phyloP scores from a whole-genome alignment of 53 echinoderm and acorn worm species.

The Antedon mediterranea region DNA sequence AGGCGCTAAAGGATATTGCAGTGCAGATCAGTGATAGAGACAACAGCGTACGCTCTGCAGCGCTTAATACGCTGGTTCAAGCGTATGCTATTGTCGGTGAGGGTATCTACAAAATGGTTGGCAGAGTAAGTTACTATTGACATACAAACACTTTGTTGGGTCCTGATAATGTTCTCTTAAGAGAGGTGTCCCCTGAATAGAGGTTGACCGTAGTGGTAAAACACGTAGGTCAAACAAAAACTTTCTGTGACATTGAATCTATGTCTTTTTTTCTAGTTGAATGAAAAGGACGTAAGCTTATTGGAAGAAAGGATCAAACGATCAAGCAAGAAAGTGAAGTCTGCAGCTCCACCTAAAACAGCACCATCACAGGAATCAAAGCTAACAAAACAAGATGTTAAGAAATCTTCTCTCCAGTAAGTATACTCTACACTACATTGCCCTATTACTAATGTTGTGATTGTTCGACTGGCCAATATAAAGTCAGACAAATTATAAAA shows the following conservation, averaged over 20 bases:
- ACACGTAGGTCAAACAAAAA: too few species aligned
- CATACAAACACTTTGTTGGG: too few species aligned
- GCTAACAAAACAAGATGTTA: slow-evolving; percentile 27
- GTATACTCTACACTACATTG: slow-evolving; percentile 23
- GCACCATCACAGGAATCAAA: slow-evolving; percentile 13
- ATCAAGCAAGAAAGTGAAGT: slow-evolving; percentile 46
- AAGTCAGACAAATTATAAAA: too few species aligned
- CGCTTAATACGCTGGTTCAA: slow-evolving; percentile 83
- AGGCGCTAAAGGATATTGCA: slow-evolving; percentile 77
- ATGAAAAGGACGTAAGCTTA: slow-evolving; percentile 78
- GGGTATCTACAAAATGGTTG: slow-evolving; percentile 76
- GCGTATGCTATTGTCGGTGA: slow-evolving; percentile 67
- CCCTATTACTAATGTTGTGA: too few species aligned
- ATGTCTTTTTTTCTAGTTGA: slow-evolving; percentile 27
- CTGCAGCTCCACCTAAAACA: slow-evolving; percentile 5
- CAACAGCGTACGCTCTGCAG: slow-evolving; percentile 81
- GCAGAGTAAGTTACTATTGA: slow-evolving; percentile 40
- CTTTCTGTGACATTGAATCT: too few species aligned
- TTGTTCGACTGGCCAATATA: too few species aligned
- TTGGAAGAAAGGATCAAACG: slow-evolving; percentile 91
- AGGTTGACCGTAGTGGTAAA: too few species aligned
- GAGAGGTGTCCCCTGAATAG: too few species aligned
- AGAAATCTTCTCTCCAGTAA: slow-evolving; percentile 72
- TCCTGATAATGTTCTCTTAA: too few species aligned
- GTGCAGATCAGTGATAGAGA: slow-evolving; percentile 74